Evolutionary conservation across 2,888 invertebrate genomes (phyloP).

Genomic region (Hoplodrina blanda): DNA sequence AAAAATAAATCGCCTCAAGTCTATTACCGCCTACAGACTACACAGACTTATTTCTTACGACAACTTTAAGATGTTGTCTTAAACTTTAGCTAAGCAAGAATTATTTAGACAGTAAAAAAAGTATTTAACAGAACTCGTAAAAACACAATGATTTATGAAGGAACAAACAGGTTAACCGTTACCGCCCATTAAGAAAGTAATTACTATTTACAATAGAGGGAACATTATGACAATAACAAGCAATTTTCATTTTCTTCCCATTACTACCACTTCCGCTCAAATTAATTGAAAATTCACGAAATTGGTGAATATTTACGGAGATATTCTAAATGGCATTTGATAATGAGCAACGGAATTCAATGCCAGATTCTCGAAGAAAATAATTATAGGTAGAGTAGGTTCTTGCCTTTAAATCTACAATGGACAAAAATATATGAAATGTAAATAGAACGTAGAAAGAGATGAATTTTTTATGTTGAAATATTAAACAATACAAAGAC

Average conservation of each 20-base stretch:
- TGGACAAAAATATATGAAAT: conserved; percentile 2
- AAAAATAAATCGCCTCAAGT: conserved; percentile 18
- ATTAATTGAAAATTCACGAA: conserved; percentile 42
- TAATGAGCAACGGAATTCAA: conserved; percentile 33
- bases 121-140: conserved; percentile 33
- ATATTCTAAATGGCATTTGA: conserved; percentile 43
- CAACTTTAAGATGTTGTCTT: conserved; percentile 6
- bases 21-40: conserved; percentile 15
- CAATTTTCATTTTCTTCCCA: conserved; percentile 42
- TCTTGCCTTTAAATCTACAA: neutral
- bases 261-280: conserved; percentile 44
- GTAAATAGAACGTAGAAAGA: neutral
- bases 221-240: conserved; percentile 46
- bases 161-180: conserved; percentile 43
- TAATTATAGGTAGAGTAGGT: conserved; percentile 6
- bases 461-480: neutral
- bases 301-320: conserved; percentile 27
- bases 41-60: conserved; percentile 11
- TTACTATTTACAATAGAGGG: conserved; percentile 50
- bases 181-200: conserved; percentile 51
- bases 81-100: conserved; percentile 17
- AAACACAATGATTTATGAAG: conserved; percentile 37
- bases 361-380: conserved; percentile 37
- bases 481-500: conserved; percentile 5
- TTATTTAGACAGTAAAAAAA: conserved; percentile 24